Conservation (phyloP, 2,113 vertebrate genomes). For the Alethe diademata region DNA sequence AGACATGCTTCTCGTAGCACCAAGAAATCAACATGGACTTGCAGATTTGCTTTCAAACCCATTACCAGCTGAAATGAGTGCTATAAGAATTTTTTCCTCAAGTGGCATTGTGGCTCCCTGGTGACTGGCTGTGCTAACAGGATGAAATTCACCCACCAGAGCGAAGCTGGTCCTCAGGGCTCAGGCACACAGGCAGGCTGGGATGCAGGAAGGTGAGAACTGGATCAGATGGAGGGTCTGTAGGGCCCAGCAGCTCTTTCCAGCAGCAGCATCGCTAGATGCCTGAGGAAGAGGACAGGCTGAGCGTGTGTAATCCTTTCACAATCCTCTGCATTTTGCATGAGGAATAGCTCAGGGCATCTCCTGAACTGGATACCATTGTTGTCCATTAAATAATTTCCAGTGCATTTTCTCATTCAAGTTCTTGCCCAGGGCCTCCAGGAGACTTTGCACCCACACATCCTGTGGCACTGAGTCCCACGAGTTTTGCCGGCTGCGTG, state of each 20-base stretch:
- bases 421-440: not conserved
- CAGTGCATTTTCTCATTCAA: not conserved
- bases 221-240: not conserved
- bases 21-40: not conserved
- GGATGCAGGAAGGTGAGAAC: not conserved
- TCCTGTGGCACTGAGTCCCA: not conserved
- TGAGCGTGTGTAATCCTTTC: not conserved
- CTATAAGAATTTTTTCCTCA: not conserved
- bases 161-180: not conserved
- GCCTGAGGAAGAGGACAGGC: not conserved
- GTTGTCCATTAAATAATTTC: not conserved
- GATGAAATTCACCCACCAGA: not conserved
- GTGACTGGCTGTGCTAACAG: accelerated
- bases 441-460: not conserved
- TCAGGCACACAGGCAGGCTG: accelerated
- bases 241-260: not conserved
- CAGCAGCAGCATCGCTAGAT: not conserved
- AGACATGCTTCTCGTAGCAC: not conserved
- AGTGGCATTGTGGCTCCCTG: not conserved
- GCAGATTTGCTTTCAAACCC: not conserved
- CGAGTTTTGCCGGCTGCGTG: accelerated
- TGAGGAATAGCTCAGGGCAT: not conserved
- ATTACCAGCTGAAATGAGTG: not conserved
- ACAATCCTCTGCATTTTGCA: not conserved
- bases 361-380: not conserved